phyloP scores from a whole-genome alignment of 2,113 vertebrate genomes.

The Ranitomeya variabilis region DNA sequence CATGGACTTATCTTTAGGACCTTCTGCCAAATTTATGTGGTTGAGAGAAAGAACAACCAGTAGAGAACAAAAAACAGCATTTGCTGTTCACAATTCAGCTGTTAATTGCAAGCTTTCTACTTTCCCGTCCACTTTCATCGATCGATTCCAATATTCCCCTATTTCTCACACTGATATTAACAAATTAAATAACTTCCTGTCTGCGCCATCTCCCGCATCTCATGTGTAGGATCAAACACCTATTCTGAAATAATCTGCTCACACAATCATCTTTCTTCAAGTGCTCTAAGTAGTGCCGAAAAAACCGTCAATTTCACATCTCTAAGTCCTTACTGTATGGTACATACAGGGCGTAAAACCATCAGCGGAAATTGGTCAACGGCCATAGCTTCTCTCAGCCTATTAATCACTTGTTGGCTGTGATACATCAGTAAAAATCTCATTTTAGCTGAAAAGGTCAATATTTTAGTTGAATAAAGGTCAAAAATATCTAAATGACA shows the following conservation, averaged over 20 bases:
- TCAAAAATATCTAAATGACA: not conserved
- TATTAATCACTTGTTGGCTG: not conserved
- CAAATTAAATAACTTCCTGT: conserved; percentile 21
- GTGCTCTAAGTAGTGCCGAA: not conserved
- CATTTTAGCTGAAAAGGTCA: not conserved
- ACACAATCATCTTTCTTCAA: not conserved
- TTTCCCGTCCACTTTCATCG: not conserved
- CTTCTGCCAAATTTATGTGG: not conserved
- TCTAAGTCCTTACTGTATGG: not conserved
- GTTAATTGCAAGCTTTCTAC: not conserved
- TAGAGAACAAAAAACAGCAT: not conserved
- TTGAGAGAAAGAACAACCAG: not conserved
- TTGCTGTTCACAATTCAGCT: not conserved
- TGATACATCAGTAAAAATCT: not conserved
- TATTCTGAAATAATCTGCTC: not conserved
- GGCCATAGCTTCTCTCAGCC: not conserved
- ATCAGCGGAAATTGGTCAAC: conserved; percentile 1
- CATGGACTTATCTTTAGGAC: conserved; percentile 4
- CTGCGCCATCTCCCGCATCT: not conserved
- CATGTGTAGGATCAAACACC: conserved; percentile 2
- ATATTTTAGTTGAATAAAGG: not conserved
- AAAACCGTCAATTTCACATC: conserved; percentile 7
- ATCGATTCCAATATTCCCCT: not conserved
- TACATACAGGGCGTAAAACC: conserved; percentile 19
- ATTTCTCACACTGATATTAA: not conserved